Conservation (phyloP, 2,113 vertebrate species). For the Macrotus californicus region DNA sequence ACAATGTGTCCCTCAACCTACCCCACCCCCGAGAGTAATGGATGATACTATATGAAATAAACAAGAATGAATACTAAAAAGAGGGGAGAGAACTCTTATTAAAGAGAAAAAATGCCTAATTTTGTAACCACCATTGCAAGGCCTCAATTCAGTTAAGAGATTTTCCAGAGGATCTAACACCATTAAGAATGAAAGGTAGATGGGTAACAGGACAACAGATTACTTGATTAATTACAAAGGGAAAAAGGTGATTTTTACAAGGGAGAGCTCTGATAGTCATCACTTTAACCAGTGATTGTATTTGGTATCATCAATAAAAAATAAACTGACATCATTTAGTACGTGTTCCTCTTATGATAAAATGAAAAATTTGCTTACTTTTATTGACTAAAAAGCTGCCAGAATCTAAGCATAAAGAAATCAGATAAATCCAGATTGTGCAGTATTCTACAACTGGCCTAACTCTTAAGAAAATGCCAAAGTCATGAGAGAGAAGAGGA, state of each 20-base stretch:
- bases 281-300: neutral
- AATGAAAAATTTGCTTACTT: neutral
- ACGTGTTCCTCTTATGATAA: neutral
- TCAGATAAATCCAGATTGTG: neutral
- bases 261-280: neutral
- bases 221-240: conserved; percentile 6
- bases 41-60: neutral
- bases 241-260: neutral
- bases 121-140: neutral
- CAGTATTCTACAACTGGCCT: neutral
- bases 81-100: neutral
- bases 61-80: neutral
- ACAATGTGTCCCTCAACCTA: neutral
- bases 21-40: neutral
- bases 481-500: neutral
- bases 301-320: neutral
- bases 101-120: neutral
- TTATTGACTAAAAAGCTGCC: neutral
- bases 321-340: neutral
- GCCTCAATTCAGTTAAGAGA: neutral
- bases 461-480: conserved; percentile 9
- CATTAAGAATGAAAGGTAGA: neutral
- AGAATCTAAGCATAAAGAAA: conserved; percentile 18
- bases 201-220: neutral
- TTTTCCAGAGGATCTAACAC: neutral